Percentiles rank a stretch among this genome's conserved stretches.
Evolutionary conservation across 2,797 vertebrate species (phyloP).

Genomic region (Crenichthys baileyi): DNA sequence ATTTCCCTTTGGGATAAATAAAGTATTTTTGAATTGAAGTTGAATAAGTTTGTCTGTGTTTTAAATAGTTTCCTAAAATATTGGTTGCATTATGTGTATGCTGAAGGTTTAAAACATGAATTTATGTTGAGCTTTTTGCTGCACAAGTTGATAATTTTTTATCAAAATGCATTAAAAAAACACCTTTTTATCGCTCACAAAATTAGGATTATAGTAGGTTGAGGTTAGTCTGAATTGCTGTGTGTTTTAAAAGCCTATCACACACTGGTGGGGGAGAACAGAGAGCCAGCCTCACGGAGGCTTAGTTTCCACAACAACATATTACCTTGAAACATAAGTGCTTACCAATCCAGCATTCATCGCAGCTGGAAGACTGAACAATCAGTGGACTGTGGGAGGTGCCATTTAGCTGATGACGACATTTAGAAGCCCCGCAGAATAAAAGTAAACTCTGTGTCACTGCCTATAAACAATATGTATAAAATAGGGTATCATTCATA

Average conservation of each 20-base stretch:
- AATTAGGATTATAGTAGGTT: no score
- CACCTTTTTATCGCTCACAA: not conserved
- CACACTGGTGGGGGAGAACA: not conserved
- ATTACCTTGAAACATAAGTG: not conserved
- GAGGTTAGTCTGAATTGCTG: not conserved
- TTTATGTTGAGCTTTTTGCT: not conserved
- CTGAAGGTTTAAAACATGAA: not conserved
- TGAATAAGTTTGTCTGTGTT: not conserved
- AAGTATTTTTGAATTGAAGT: no score
- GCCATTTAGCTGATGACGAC: not conserved
- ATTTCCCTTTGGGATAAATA: no score
- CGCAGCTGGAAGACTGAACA: conserved; percentile 12
- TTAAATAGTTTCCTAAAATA: not conserved
- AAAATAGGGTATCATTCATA: not conserved
- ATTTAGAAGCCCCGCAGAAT: not conserved
- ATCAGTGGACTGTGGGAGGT: conserved; percentile 8
- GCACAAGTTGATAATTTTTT: not conserved
- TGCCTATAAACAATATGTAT: not conserved
- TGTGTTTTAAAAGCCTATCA: not conserved
- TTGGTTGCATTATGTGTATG: not conserved
- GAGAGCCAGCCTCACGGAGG: not conserved
- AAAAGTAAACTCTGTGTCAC: not conserved
- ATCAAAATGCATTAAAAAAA: not conserved
- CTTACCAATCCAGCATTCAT: not conserved
- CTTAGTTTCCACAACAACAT: not conserved